Evolutionary conservation across 2,888 invertebrate genomes (phyloP).

Genomic region (Prosopocoilus inquinatus): DNA sequence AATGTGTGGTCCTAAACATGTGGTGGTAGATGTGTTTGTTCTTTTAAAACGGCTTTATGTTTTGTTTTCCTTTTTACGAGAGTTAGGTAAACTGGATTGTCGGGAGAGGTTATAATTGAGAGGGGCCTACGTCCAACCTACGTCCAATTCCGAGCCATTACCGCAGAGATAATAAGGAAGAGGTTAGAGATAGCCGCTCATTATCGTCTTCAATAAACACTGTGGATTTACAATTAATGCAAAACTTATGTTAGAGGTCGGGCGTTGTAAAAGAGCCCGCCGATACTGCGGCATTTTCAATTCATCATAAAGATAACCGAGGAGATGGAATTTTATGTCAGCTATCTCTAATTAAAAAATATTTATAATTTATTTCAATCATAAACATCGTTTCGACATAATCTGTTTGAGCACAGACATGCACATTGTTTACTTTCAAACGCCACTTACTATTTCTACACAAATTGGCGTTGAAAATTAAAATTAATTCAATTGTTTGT

Average conservation of each 20-base stretch:
- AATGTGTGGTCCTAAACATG: too few species aligned
- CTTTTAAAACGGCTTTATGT: too few species aligned
- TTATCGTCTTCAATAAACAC: constrained; percentile 25
- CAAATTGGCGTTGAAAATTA: neutral
- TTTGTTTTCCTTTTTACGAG: too few species aligned
- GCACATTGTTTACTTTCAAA: constrained; percentile 6
- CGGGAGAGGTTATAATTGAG: constrained; percentile 9
- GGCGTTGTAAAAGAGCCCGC: constrained; percentile 24
- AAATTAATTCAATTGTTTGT: neutral
- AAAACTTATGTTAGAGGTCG: constrained; percentile 31
- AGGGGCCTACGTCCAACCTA: constrained; percentile 19
- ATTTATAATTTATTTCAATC: constrained; percentile 16
- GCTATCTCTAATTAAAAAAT: constrained; percentile 14
- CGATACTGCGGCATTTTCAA: constrained; percentile 20
- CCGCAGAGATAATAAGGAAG: constrained; percentile 36
- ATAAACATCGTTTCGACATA: constrained; percentile 11
- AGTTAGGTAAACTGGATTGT: too few species aligned
- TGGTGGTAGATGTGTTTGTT: too few species aligned
- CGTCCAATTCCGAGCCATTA: constrained; percentile 30
- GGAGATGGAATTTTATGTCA: constrained; percentile 10
- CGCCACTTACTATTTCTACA: too few species aligned
- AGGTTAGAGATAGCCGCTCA: constrained; percentile 32
- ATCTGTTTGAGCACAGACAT: constrained; percentile 5
- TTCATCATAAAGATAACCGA: constrained; percentile 21
- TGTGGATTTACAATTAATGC: constrained; percentile 33